Evolutionary conservation across 2,113 vertebrate species (phyloP).

Genomic region (Callionymus lyra): DNA sequence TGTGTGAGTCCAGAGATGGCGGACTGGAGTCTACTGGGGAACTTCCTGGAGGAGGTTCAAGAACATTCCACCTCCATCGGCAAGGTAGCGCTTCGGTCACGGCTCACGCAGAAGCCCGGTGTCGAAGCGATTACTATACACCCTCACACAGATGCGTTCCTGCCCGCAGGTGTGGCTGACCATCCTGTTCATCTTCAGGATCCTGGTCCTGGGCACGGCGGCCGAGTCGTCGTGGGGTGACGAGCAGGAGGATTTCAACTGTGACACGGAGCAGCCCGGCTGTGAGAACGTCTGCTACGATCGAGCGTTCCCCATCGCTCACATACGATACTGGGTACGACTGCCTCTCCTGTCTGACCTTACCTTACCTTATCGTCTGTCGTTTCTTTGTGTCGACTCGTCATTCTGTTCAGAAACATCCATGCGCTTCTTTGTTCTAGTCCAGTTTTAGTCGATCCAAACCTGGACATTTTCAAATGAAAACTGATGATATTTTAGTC

Average conservation of each 20-base stretch:
- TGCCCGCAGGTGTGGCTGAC: slow-evolving; percentile 80
- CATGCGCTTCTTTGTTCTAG: too few relatives aligned
- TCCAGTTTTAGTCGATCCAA: too few relatives aligned
- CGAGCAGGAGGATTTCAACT: slow-evolving; percentile 90
- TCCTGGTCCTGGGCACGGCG: slow-evolving; percentile 90
- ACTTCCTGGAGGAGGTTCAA: slow-evolving; percentile 94
- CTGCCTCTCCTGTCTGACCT: too few relatives aligned
- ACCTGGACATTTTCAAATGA: too few relatives aligned
- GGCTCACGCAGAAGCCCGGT: too few relatives aligned
- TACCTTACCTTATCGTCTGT: too few relatives aligned
- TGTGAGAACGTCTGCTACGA: slow-evolving; percentile 95
- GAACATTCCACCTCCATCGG: slow-evolving; percentile 93
- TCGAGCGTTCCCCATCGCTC: slow-evolving; percentile 91
- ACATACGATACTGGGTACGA: slow-evolving; percentile 83
- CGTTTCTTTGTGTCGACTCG: too few relatives aligned
- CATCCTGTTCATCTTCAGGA: slow-evolving; percentile 93
- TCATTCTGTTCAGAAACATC: too few relatives aligned
- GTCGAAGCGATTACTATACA: too few relatives aligned
- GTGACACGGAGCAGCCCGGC: slow-evolving; percentile 84
- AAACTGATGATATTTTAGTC: too few relatives aligned
- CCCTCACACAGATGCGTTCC: too few relatives aligned
- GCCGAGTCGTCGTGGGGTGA: slow-evolving; percentile 95
- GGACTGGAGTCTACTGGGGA: slow-evolving; percentile 93
- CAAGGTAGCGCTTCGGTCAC: slow-evolving; percentile 53
- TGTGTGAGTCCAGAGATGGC: slow-evolving; percentile 70